Percentiles rank a stretch among this genome's conserved stretches.
phyloP scores from a whole-genome alignment of 2,797 vertebrate species.

The Threskiornis aethiopicus region DNA sequence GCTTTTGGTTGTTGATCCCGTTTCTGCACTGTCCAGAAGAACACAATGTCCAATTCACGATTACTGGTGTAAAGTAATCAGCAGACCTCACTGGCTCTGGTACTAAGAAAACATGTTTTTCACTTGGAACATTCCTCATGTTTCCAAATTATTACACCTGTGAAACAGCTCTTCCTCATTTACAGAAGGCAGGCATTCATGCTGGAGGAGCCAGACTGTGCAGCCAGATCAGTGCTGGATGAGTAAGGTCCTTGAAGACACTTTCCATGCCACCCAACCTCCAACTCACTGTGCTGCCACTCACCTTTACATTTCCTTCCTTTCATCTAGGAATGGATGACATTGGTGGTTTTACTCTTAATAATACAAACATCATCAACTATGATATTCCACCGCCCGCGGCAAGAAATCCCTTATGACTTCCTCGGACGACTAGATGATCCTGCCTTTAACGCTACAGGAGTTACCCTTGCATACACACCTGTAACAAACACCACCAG shows the following conservation, averaged over 20 bases:
- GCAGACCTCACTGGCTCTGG: not conserved
- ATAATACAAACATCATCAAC: accelerated
- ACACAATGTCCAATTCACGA: not conserved
- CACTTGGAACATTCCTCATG: not conserved
- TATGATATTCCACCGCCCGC: accelerated
- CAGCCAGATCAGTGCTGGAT: accelerated
- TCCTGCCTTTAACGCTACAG: not conserved
- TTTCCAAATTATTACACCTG: not conserved
- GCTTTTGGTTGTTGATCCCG: not conserved
- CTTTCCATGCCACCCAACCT: not conserved
- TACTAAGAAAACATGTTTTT: not conserved
- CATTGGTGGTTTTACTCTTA: not conserved
- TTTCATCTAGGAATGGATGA: conserved; percentile 8
- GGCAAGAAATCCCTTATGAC: not conserved
- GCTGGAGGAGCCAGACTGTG: accelerated
- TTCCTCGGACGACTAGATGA: conserved; percentile 25
- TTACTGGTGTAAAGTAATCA: not conserved
- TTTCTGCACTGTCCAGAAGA: not conserved
- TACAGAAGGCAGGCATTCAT: accelerated
- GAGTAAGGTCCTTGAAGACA: not conserved
- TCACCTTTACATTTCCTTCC: not conserved
- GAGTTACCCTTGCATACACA: not conserved
- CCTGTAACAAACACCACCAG: not conserved
- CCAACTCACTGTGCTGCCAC: not conserved
- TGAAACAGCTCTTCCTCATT: not conserved